These are phyloP conservation scores for Idaea aversata DNA, from an alignment of 2,888 invertebrate species.

Conservation along the genomic window DNA sequence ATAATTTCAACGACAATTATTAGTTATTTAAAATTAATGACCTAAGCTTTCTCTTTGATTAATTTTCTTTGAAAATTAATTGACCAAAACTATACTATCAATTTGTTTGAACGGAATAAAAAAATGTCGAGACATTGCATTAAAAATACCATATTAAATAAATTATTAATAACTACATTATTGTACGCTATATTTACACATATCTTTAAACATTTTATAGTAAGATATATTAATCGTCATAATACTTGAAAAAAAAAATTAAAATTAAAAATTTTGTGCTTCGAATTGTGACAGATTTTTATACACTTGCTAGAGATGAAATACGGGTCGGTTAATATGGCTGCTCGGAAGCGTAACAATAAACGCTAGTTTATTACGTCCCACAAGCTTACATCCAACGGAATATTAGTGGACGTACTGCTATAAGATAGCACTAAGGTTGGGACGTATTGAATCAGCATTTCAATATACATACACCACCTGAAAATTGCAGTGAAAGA, in stretches of 20 bases:
- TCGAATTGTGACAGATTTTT: no score
- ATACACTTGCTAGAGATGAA: no score
- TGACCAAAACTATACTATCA: neutral
- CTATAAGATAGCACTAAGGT: no score
- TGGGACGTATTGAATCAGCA: no score
- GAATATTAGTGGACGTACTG: no score
- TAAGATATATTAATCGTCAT: neutral
- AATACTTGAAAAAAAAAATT: neutral
- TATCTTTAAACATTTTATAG: neutral
- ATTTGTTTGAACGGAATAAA: neutral
- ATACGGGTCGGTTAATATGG: no score
- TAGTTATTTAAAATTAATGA: neutral
- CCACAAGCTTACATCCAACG: no score
- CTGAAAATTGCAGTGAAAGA: no score
- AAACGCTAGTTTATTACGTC: no score
- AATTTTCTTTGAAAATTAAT: neutral
- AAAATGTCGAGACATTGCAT: neutral
- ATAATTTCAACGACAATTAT: neutral
- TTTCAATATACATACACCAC: no score
- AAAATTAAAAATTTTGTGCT: no score
- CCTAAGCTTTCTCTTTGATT: neutral
- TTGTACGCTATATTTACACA: neutral
- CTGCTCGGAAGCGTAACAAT: no score
- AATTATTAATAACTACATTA: neutral
- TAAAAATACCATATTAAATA: neutral